A percentile compares a stretch with the other conserved stretches of the same genome.
Conservation (phyloP, 2,888 invertebrate genomes). For the Harpalus rufipes region DNA sequence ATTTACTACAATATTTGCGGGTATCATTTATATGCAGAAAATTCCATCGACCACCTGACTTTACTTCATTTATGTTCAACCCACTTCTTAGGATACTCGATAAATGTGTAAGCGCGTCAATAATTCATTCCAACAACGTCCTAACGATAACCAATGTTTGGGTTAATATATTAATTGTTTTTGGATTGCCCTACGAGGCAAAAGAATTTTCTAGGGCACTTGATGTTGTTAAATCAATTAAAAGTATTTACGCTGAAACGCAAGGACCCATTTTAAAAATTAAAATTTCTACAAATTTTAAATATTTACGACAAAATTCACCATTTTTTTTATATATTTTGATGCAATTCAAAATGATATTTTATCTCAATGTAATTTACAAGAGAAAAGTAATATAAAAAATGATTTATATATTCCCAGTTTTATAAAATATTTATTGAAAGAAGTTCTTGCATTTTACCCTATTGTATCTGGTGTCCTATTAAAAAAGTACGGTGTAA, state of each 20-base stretch:
- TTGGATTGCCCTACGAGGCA: no score
- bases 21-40: no score
- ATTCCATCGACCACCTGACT: no score
- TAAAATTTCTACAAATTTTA: background rate
- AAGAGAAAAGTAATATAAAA: no score
- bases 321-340: constrained; percentile 26
- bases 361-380: background rate
- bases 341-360: background rate
- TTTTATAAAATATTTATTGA: constrained; percentile 21
- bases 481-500: constrained; percentile 3
- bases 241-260: constrained; percentile 5
- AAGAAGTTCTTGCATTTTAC: constrained; percentile 10
- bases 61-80: no score
- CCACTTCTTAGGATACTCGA: no score
- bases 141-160: no score
- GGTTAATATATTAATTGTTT: no score
- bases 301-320: background rate
- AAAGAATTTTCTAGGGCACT: background rate
- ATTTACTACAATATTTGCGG: no score
- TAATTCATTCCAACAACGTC: no score
- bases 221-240: background rate
- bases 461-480: background rate
- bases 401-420: background rate
- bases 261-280: background rate
- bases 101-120: no score